phyloP scores from a whole-genome alignment of 1,140 invertebrate genomes.

The Tetraneura akinire region DNA sequence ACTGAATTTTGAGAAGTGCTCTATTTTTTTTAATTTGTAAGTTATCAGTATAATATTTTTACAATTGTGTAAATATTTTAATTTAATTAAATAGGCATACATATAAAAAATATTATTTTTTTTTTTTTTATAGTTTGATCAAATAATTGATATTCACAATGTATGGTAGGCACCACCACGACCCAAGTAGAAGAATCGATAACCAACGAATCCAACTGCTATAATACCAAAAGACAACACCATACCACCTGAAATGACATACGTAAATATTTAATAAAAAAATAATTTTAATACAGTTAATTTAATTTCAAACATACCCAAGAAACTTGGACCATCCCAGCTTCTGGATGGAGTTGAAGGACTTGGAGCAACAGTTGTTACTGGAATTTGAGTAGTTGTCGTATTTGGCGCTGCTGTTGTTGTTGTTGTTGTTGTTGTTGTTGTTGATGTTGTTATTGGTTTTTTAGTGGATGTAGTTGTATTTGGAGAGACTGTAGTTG shows the following conservation, averaged over 20 bases:
- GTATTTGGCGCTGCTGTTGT: background rate
- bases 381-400: background rate
- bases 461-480: too few species aligned
- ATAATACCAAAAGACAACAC: conserved; percentile 35
- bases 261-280: background rate
- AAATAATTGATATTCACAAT: conserved; percentile 40
- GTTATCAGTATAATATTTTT: conserved; percentile 40
- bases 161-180: conserved; percentile 45
- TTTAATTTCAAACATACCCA: conserved; percentile 17
- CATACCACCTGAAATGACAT: conserved; percentile 33
- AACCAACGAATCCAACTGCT: conserved; percentile 33
- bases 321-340: conserved; percentile 43
- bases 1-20: conserved; percentile 31
- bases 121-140: conserved; percentile 41
- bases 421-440: background rate
- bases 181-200: conserved; percentile 39
- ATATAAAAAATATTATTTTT: conserved; percentile 12
- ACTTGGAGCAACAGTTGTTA: background rate
- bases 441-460: background rate
- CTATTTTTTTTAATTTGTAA: conserved; percentile 11
- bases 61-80: conserved; percentile 33
- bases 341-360: conserved; percentile 11
- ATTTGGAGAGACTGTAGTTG: too few species aligned
- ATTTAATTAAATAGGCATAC: conserved; percentile 29
- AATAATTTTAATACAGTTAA: background rate